Conservation (phyloP, 2,888 invertebrate genomes). For the Tricholauxania praeusta region DNA sequence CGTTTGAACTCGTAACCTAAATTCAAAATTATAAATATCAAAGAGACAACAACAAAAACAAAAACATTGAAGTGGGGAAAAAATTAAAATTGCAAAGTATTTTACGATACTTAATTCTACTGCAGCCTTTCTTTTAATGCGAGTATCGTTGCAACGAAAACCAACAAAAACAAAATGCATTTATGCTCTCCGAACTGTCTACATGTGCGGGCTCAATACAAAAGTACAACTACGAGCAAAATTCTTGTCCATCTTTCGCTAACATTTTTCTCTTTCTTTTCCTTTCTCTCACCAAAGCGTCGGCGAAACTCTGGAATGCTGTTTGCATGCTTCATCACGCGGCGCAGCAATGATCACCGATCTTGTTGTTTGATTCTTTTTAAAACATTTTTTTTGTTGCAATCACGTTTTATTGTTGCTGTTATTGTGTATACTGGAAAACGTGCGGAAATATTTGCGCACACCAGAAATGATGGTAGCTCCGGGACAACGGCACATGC, state of each 20-base stretch:
- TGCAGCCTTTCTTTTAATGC: background rate
- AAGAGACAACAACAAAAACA: background rate
- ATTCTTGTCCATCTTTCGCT: background rate
- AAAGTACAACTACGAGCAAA: background rate
- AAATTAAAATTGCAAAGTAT: constrained; percentile 17
- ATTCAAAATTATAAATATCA: background rate
- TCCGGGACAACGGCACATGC: constrained; percentile 23
- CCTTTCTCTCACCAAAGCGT: constrained; percentile 2
- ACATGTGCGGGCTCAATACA: constrained; percentile 1
- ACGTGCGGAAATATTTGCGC: constrained; percentile 26
- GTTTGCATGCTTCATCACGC: constrained; percentile 1
- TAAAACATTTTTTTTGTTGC: background rate
- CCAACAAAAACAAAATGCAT: background rate
- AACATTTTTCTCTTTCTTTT: background rate
- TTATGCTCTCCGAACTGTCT: background rate
- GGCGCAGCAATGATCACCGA: background rate
- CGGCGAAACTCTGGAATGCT: constrained; percentile 2
- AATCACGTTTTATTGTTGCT: too few relatives aligned
- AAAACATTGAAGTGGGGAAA: background rate
- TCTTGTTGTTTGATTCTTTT: background rate
- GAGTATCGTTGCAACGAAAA: background rate
- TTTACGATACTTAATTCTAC: background rate
- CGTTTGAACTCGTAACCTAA: constrained; percentile 15
- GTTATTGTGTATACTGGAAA: background rate
- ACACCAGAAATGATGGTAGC: constrained; percentile 11